phyloP scores from a whole-genome alignment of 2,113 vertebrate species.

The Synodontis membranacea region DNA sequence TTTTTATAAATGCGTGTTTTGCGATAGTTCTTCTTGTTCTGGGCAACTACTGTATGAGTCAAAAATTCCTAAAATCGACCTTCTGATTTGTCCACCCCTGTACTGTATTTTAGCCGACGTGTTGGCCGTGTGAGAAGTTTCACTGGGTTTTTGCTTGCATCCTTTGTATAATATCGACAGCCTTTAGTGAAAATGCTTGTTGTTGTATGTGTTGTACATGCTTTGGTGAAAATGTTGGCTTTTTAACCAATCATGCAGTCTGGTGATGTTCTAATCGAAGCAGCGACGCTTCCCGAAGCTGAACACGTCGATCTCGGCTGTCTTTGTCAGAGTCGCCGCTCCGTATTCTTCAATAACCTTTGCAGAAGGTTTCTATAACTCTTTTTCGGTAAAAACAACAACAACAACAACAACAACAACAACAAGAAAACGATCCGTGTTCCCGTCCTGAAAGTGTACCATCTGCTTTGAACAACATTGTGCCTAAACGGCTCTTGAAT shows the following conservation, averaged over 20 bases:
- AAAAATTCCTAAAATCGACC: background rate
- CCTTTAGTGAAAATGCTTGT: background rate
- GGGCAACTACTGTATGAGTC: background rate
- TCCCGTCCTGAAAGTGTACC: background rate
- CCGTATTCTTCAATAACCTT: background rate
- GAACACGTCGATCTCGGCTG: background rate
- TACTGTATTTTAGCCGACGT: background rate
- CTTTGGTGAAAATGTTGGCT: conserved; percentile 9
- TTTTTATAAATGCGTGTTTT: background rate
- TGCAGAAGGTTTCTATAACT: conserved; percentile 4
- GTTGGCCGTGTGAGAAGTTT: background rate
- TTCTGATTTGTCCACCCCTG: background rate
- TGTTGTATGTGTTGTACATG: too few relatives aligned
- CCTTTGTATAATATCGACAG: background rate
- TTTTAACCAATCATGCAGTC: conserved; percentile 7
- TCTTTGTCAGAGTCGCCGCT: background rate
- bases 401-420: too few relatives aligned
- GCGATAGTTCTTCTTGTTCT: background rate
- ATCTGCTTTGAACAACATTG: conserved; percentile 17
- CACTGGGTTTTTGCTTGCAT: background rate
- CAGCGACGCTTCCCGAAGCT: background rate
- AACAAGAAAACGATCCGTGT: background rate
- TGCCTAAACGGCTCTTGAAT: conserved; percentile 6
- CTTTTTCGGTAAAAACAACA: background rate
- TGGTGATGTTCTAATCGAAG: background rate